Percentiles rank a stretch among this genome's conserved stretches.
Conservation (phyloP, 53 echinoderm and acorn worm species). For the Holothuria scabra region DNA sequence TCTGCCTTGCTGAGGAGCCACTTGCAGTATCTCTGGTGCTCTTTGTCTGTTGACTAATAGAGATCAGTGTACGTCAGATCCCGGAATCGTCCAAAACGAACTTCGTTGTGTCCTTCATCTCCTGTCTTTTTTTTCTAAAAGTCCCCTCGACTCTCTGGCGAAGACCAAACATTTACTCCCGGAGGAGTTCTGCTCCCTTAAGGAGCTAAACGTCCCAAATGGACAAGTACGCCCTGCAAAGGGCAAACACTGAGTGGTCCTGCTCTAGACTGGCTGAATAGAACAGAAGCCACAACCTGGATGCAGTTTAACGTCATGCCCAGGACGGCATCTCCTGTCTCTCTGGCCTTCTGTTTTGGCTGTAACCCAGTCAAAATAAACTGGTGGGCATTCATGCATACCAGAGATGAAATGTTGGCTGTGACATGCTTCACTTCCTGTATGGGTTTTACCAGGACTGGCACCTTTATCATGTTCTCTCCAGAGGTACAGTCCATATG, state of each 20-base stretch:
- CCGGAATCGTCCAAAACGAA: background rate
- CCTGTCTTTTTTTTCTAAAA: conserved; percentile 36
- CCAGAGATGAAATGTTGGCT: conserved; percentile 7
- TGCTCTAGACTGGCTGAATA: no score
- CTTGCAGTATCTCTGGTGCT: conserved; percentile 26
- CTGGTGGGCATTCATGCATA: background rate
- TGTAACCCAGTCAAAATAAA: conserved; percentile 7
- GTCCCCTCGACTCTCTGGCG: no score
- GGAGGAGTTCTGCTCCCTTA: no score
- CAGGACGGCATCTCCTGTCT: conserved; percentile 39
- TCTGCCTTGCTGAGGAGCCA: conserved; percentile 19
- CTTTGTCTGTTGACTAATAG: background rate
- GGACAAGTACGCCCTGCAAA: no score
- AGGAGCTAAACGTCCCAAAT: no score
- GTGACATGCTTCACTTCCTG: conserved; percentile 5
- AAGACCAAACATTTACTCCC: no score
- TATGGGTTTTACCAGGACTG: conserved; percentile 4
- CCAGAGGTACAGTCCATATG: conserved; percentile 18
- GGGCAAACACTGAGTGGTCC: no score
- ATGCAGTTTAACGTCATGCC: no score
- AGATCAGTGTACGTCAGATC: conserved; percentile 5
- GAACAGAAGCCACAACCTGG: no score
- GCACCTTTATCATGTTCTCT: background rate
- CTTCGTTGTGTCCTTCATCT: conserved; percentile 5
- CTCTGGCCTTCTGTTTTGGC: background rate